phyloP scores from a whole-genome alignment of 1,140 invertebrate species.

The Pseudachorutes palmiensis region DNA sequence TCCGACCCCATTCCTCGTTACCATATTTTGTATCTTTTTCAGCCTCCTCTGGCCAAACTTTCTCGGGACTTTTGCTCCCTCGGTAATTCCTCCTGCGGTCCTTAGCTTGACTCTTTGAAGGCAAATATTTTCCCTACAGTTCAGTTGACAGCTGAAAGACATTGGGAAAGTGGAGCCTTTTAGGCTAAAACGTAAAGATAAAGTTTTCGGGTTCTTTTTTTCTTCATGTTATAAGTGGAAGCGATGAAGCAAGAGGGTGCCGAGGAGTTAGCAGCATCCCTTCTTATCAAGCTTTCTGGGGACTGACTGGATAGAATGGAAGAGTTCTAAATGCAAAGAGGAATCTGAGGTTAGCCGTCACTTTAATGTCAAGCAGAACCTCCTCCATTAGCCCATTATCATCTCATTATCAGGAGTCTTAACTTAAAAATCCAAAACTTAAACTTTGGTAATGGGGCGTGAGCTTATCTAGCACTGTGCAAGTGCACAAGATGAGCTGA shows the following conservation, averaged over 20 bases:
- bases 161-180: not conserved
- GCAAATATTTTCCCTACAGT: not conserved
- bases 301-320: not conserved
- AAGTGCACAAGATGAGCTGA: not conserved
- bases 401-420: slow-evolving; percentile 2
- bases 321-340: not conserved
- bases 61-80: not conserved
- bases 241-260: not conserved
- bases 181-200: not conserved
- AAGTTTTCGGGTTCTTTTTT: not conserved
- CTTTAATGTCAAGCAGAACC: slow-evolving; percentile 1
- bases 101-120: not conserved
- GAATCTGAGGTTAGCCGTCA: slow-evolving; percentile 8
- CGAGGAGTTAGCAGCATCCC: not conserved
- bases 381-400: slow-evolving; percentile 4
- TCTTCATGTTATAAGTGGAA: not conserved
- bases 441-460: not conserved
- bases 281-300: not conserved
- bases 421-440: not conserved
- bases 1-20: too few species aligned
- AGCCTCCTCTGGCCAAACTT: not conserved
- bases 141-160: not conserved
- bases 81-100: too few species aligned
- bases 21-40: not conserved
- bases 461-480: not conserved